These are phyloP conservation scores for Ectropis grisescens DNA, from an alignment of 1,140 invertebrate species.

Conservation along the genomic window DNA sequence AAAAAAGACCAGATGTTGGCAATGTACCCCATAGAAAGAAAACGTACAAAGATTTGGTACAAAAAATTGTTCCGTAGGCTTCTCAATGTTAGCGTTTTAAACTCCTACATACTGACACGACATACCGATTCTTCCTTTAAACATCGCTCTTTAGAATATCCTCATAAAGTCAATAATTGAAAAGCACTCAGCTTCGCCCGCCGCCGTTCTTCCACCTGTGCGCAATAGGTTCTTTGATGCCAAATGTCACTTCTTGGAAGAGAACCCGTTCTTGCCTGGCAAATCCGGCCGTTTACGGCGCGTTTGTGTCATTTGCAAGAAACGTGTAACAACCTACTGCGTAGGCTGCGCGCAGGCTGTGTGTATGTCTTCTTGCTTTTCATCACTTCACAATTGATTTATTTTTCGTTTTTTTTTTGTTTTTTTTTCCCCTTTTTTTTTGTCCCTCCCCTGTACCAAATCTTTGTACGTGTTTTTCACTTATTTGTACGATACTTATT, in stretches of 20 bases:
- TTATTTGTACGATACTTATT: too few relatives aligned
- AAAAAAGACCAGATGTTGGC: constrained; percentile 23
- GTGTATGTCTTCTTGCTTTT: constrained; percentile 3
- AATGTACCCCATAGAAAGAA: constrained; percentile 14
- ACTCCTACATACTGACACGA: neutral
- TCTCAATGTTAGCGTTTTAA: constrained; percentile 9
- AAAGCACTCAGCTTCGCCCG: too few relatives aligned
- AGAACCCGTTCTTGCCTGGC: too few relatives aligned
- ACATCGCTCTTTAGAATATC: neutral
- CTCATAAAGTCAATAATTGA: neutral
- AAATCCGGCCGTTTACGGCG: neutral
- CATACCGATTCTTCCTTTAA: too few relatives aligned
- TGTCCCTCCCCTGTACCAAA: too few relatives aligned
- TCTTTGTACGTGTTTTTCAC: too few relatives aligned
- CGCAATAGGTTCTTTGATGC: neutral
- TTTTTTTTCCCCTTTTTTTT: too few relatives aligned
- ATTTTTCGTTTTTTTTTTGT: too few relatives aligned
- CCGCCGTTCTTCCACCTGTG: neutral
- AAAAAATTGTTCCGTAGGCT: constrained; percentile 12
- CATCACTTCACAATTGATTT: too few relatives aligned
- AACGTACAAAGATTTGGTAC: constrained; percentile 16
- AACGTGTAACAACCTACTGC: neutral
- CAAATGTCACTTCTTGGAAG: neutral
- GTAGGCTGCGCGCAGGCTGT: constrained; percentile 3
- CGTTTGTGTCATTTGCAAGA: neutral